Percentiles rank a stretch among this genome's conserved stretches.
These are phyloP conservation scores for Cheilosia pagana DNA, from an alignment of 2,888 invertebrate genomes.

Conservation along the genomic window DNA sequence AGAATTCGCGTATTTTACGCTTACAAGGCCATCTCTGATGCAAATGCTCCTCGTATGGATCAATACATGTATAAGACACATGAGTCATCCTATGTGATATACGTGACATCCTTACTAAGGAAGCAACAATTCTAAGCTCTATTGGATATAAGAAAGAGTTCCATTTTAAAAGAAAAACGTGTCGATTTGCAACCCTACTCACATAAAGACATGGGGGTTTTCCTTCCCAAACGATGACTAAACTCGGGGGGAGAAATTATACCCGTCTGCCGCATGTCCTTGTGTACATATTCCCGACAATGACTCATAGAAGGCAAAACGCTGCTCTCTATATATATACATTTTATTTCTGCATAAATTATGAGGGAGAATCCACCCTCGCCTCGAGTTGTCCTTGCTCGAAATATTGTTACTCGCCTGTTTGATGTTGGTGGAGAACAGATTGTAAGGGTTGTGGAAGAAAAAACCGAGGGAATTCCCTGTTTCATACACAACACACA, in stretches of 20 bases:
- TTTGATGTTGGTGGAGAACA: conserved; percentile 43
- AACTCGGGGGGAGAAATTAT: conserved; percentile 21
- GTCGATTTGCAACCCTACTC: conserved; percentile 6
- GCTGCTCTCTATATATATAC: neutral
- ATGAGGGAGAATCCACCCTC: conserved; percentile 49
- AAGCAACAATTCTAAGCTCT: conserved; percentile 56
- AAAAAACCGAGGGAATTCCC: conserved; percentile 37
- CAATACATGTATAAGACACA: conserved; percentile 25
- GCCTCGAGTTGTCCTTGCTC: conserved; percentile 57
- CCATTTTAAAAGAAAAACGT: conserved; percentile 7
- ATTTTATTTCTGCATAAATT: conserved; percentile 20
- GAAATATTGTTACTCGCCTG: conserved; percentile 46
- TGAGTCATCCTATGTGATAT: conserved; percentile 44
- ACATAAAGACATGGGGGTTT: neutral
- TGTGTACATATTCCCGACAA: conserved; percentile 26
- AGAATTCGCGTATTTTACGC: conserved; percentile 22
- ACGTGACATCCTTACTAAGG: conserved; percentile 34
- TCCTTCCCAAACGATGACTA: conserved; percentile 55
- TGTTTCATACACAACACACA: conserved; percentile 9
- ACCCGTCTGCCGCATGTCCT: conserved; percentile 54
- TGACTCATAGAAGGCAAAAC: conserved; percentile 50
- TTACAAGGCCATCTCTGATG: conserved; percentile 31
- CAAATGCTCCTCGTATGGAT: conserved; percentile 16
- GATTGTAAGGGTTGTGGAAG: conserved; percentile 31
- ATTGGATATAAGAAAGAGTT: conserved; percentile 32